Base-by-base conservation (phyloP, 2,797 vertebrate species). In the Bothrops alternatus region DNA sequence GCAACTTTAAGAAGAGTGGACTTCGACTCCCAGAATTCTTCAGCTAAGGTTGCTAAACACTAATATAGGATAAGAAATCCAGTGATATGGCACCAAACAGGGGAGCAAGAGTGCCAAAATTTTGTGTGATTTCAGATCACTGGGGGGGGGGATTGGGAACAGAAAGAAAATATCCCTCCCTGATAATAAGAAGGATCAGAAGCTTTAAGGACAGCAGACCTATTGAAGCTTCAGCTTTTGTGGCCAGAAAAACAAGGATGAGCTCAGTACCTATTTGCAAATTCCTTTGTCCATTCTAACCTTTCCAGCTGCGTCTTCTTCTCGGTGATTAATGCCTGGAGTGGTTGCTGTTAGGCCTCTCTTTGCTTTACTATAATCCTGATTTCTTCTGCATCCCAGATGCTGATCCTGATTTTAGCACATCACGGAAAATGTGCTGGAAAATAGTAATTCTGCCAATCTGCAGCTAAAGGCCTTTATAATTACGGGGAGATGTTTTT, bases 221-320 rank as follows among this genome's bases (percentile, higher is more conserved):
- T 20, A 3, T 6, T 78, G 37, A 18, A 37, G 73, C 73, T 78
- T 23, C 7, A 4, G 37, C 37, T 42, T 42, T 42, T 23, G 7
- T 42, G 18, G 6, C 8, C 73, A 23, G 73, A 18, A 42, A 42
- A 78, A 37, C n/a, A 20, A 37, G 13, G 14, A 73, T 20, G 6
- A 11, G 2, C 0, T 47, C 2, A 82, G 37, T 1, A 47, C 3
- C 0, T 2, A 47, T 12, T 82, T 82, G 73, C 20, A 11, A 47
- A 82, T 4, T 25, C 73, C 37, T 82, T 47, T 47, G 20, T 25
- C 20, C 8, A 18, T 26, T n/a, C 50, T 95, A 95, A 99, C 99
- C 99, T 99, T 97, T 99, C 99, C 0, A 99, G 97, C 93, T 99
- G 99, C 98, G 99, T 99, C 95, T 98, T 99, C 28, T 99, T 99